A percentile compares a stretch with the other conserved stretches of the same genome.
These are phyloP conservation scores for Penaeus vannamei DNA, from an alignment of 1,140 invertebrate genomes.

Conservation along the genomic window DNA sequence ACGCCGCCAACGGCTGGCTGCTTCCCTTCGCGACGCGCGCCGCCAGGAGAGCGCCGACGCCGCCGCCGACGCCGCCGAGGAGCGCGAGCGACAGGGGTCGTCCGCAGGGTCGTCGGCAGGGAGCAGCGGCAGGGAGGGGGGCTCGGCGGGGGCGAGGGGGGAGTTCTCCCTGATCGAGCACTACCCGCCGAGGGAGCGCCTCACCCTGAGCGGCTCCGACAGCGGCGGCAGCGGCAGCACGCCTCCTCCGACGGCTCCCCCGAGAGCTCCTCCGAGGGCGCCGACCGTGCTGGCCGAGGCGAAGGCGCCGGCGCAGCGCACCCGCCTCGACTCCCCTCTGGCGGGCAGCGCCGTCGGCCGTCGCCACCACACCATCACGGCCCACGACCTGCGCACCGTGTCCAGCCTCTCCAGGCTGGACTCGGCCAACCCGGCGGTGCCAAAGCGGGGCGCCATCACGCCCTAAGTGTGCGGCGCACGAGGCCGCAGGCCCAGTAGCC, in stretches of 20 bases:
- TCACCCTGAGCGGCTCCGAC: conserved; percentile 30
- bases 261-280: not conserved
- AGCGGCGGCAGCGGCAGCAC: conserved; percentile 47
- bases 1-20: conserved; percentile 21
- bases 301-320: not conserved
- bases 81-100: not conserved
- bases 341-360: not conserved
- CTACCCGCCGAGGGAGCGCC: conserved; percentile 52
- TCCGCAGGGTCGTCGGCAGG: not conserved
- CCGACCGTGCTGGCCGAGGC: conserved; percentile 5
- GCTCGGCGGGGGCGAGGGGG: too few species aligned
- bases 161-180: conserved; percentile 55
- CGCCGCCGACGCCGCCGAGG: not conserved
- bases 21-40: conserved; percentile 7
- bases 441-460: conserved; percentile 46
- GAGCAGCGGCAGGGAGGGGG: not conserved
- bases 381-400: conserved; percentile 35
- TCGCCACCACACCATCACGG: conserved; percentile 12
- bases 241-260: conserved; percentile 1
- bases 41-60: not conserved
- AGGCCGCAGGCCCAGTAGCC: too few species aligned
- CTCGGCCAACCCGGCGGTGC: conserved; percentile 4
- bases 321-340: conserved; percentile 22
- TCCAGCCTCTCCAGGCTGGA: conserved; percentile 59
- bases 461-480: conserved; percentile 11